phyloP scores from a whole-genome alignment of 2,888 invertebrate genomes.

The Pecten maximus region DNA sequence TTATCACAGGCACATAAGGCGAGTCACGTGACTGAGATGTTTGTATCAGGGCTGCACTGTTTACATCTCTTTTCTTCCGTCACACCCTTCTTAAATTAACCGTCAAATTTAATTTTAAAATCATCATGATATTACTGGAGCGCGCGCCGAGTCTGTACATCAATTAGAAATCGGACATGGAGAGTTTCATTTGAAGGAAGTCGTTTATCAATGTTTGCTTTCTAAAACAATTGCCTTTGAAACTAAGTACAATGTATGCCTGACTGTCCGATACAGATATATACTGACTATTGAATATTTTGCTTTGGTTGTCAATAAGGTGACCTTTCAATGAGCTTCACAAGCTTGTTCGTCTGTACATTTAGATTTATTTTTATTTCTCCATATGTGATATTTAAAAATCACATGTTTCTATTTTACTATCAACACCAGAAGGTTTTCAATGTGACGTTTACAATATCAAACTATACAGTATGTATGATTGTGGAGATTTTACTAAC shows the following conservation, averaged over 20 bases:
- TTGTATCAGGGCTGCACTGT: not conserved
- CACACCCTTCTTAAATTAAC: constrained; percentile 23
- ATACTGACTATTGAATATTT: too few species aligned
- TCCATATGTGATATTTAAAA: too few species aligned
- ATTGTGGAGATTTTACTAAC: too few species aligned
- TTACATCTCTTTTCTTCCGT: not conserved
- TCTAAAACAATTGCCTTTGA: not conserved
- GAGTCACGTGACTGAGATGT: not conserved
- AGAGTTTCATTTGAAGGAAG: not conserved
- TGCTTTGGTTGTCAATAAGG: too few species aligned
- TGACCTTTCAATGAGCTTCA: too few species aligned
- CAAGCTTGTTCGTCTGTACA: too few species aligned
- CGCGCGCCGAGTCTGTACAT: not conserved
- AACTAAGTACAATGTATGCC: not conserved
- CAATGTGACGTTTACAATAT: too few species aligned
- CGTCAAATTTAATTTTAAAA: constrained; percentile 31
- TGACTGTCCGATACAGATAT: not conserved
- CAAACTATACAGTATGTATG: too few species aligned
- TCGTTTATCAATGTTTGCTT: not conserved
- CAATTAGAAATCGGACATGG: not conserved
- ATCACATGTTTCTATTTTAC: too few species aligned
- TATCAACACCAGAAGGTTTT: too few species aligned
- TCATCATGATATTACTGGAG: not conserved
- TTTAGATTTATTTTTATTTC: too few species aligned
- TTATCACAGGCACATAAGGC: not conserved